Base-by-base conservation (phyloP, 2,797 vertebrate species). In the Ceyx erithaca region DNA sequence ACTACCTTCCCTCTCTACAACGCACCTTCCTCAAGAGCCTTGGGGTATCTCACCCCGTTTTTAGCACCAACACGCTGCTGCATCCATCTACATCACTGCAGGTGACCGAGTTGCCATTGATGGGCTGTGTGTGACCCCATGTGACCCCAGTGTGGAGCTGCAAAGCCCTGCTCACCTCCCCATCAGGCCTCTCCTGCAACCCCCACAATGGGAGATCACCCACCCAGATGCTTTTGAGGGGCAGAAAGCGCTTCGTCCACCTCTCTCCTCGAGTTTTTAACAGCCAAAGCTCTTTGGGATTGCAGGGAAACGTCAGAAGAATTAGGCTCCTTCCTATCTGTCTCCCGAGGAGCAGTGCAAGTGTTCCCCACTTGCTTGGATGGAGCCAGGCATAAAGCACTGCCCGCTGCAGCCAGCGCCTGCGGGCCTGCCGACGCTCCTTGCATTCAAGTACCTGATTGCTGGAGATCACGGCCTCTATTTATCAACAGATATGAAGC, bases 61-160 rank as follows among this genome's bases (percentile, higher is more conserved):
- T 68, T 10, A 33, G 51, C 45, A 18, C 9, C 31, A 7, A 30
- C 19, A 8, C 3, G 9, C 7, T 3, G 0, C 41, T 20, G 33
- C 23, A 16, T 11, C 58, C 51, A 9, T 4, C 57, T 13, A 4
- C 28, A 28, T 67, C 33, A 1, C 15, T 1, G 1, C 0, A n/a
- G 26, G 35, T 7, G 20, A 57, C 21, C 10, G 2, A 23, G 14
- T 0, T 6, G 8, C 21, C 28, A 4, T 7, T 14, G 2, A 10
- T 3, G 21, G 28, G 51, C 16, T 30, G 15, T 2, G 4, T 0
- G 37, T 40, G 37, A 37, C 37, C 37, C 37, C 37, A 1, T 0
- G 6, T 3, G 63, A 40, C 21, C 14, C 22, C 25, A 16, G 31
- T 4, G 19, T 1, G 4, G 17, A 70, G 41, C 14, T 19, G 43